These are phyloP conservation scores for Thomomys bottae DNA, from an alignment of 2,113 vertebrate species.

Conservation along the genomic window DNA sequence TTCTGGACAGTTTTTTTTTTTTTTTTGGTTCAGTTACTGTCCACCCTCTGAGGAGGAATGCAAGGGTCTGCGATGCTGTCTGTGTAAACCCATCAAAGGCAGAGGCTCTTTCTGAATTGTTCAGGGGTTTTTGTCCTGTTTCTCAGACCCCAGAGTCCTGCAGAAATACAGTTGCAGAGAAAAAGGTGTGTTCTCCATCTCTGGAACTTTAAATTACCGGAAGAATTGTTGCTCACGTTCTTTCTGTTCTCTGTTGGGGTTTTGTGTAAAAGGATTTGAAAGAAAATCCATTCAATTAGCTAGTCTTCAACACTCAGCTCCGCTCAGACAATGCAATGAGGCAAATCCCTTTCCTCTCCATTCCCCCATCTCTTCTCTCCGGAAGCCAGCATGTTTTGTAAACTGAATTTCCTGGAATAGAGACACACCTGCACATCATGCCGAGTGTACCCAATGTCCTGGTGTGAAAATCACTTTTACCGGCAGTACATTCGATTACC, in stretches of 20 bases:
- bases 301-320: background rate
- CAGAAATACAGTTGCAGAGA: background rate
- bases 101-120: background rate
- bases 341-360: background rate
- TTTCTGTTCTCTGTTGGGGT: background rate
- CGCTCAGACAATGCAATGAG: accelerated
- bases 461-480: background rate
- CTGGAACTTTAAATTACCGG: background rate
- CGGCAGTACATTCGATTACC: background rate
- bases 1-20: background rate
- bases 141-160: background rate
- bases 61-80: background rate
- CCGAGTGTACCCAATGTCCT: background rate
- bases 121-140: background rate
- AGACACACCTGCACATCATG: background rate
- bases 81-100: background rate
- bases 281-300: background rate
- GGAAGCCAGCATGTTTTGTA: background rate
- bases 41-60: background rate
- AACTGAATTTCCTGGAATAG: constrained; percentile 14
- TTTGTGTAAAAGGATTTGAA: background rate
- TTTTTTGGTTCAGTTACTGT: background rate
- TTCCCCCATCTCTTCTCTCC: background rate
- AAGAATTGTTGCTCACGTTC: background rate
- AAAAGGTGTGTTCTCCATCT: background rate